Evolutionary conservation across 1,140 invertebrate species (phyloP), one percentile per base, ranked within the genome.

Genomic region (Fopius arisanus): DNA sequence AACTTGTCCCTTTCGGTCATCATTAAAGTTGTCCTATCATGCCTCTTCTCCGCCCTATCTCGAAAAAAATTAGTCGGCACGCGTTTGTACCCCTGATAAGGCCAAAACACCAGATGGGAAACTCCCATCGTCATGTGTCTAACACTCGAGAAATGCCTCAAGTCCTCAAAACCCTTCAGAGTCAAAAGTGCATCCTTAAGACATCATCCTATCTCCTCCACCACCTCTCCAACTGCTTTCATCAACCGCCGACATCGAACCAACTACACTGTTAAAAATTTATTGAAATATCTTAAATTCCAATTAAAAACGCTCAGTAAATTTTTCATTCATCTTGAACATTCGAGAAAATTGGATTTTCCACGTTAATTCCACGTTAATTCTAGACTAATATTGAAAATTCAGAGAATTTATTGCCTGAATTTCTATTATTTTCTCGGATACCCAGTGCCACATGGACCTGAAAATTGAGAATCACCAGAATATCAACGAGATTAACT

Each of bases 11-110:
- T 59, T 3, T 48, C 23, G 54, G 19, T 43, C 33, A 41, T 41
- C 31, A 40, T 41, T 69, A 23, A 69, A 31, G 67, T 16, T 14
- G 2, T 4, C 2, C 51, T 51, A 51, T 69, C 67, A 29, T 37
- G 21, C 12, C 12, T 48, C 29, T 23, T 40, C 63, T 33, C 6
- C 12, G 33, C 43, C 28, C 41, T 23, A 28, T 54, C 16, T 69
- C 67, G 16, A 16, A 54, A 29, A 28, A 28, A 51, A 31, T 33
- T 37, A 68, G 40, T 21, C 66, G 66, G 67, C 67, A 48, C 43
- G 43, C 43, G 67, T 54, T 69, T 69, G 21, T 43, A 29, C n/a
- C 67, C 23, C 48, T 69, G 67, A 69, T 69, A 69, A 69, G 67
- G 2, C 54, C 1, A 31, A 67, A 19, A 14, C 3, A 40, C 67